Conservation (phyloP, 2,797 vertebrate species). For the Hydrolagus colliei region DNA sequence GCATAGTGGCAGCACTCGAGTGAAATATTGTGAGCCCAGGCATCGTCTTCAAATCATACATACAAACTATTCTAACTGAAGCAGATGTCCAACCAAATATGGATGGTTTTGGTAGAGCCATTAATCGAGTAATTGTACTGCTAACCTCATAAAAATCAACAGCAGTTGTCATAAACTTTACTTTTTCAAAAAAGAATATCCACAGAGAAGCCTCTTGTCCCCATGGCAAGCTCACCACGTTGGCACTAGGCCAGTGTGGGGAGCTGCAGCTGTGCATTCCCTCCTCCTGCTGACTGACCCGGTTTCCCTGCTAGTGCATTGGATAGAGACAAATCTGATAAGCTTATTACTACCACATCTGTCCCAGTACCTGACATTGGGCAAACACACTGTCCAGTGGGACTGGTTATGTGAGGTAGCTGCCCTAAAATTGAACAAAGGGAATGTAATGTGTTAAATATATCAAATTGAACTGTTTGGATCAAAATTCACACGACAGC, state of each 20-base stretch:
- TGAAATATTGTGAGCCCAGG: not conserved
- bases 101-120: not conserved
- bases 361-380: conserved; percentile 27
- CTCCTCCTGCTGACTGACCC: conserved; percentile 27
- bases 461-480: too few species aligned
- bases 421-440: not conserved
- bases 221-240: conserved; percentile 18
- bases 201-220: conserved; percentile 12
- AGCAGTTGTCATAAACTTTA: conserved; percentile 20
- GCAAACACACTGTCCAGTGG: not conserved
- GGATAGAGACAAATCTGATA: conserved; percentile 18
- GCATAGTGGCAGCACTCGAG: not conserved
- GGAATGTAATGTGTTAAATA: too few species aligned
- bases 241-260: conserved; percentile 28
- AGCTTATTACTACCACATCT: conserved; percentile 25
- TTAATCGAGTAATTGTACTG: not conserved
- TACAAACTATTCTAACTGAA: conserved; percentile 11
- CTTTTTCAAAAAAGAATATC: conserved; percentile 1
- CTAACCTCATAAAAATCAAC: conserved; percentile 4
- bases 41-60: not conserved
- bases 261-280: conserved; percentile 25
- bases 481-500: conserved; percentile 23
- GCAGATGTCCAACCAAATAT: conserved; percentile 8
- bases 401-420: not conserved
- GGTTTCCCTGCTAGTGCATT: conserved; percentile 23